Conservation (phyloP, 2,113 vertebrate genomes). For the Trichomycterus rosablanca region DNA sequence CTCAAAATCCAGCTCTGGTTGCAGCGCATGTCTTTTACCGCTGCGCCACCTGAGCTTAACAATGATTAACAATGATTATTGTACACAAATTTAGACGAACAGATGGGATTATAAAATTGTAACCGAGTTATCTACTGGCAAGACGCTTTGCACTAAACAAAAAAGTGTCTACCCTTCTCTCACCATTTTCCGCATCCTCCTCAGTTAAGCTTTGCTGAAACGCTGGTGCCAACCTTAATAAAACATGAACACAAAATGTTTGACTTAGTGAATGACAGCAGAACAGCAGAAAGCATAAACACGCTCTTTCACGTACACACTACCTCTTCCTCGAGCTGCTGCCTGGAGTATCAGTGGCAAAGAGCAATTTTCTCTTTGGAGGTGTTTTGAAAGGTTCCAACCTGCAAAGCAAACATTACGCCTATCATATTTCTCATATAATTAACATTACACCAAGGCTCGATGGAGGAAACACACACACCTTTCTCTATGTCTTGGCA, state of each 20-base stretch:
- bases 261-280: background rate
- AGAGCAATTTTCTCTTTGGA: conserved; percentile 51
- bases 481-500: conserved; percentile 29
- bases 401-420: conserved; percentile 13
- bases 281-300: background rate
- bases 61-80: too few species aligned
- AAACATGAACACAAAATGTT: background rate
- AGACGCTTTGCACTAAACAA: too few species aligned
- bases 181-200: conserved; percentile 38
- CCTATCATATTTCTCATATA: background rate
- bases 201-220: conserved; percentile 22
- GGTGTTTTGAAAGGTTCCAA: conserved; percentile 22
- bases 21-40: too few species aligned
- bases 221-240: conserved; percentile 28
- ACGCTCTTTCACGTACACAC: background rate
- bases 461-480: background rate
- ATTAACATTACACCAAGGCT: background rate
- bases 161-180: background rate
- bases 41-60: too few species aligned
- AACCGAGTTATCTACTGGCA: too few species aligned
- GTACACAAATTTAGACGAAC: too few species aligned
- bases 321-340: conserved; percentile 51
- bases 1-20: too few species aligned
- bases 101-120: background rate
- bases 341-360: background rate